phyloP scores from a whole-genome alignment of 2,888 invertebrate species.

The Cistogaster globosa region DNA sequence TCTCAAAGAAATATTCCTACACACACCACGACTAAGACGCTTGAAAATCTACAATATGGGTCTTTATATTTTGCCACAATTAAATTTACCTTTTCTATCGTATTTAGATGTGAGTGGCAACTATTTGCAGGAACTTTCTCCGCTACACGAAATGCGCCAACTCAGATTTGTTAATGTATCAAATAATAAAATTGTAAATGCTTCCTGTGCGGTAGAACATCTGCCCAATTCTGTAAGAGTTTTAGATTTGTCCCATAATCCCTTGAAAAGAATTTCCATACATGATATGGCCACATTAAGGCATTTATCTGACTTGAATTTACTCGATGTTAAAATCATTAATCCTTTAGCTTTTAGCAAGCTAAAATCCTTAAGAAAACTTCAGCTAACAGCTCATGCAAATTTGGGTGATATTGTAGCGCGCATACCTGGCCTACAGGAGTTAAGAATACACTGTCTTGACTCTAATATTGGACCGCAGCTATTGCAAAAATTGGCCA shows the following conservation, averaged over 20 bases:
- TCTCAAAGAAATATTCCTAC: constrained; percentile 93
- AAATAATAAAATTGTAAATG: constrained; percentile 89
- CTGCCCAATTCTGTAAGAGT: constrained; percentile 88
- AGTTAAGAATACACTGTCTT: constrained; percentile 89
- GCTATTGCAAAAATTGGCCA: constrained; percentile 86
- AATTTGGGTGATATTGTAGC: constrained; percentile 89
- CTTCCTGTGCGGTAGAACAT: constrained; percentile 90
- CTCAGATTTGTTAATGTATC: constrained; percentile 90
- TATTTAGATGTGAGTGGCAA: constrained; percentile 92
- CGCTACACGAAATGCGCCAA: constrained; percentile 88
- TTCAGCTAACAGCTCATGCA: constrained; percentile 89
- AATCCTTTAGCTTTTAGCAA: constrained; percentile 90
- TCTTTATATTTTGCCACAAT: constrained; percentile 89
- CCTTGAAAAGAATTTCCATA: constrained; percentile 89
- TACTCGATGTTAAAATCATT: constrained; percentile 88
- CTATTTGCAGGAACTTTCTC: constrained; percentile 88
- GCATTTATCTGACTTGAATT: constrained; percentile 89
- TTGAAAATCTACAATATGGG: constrained; percentile 91
- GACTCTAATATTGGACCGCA: constrained; percentile 90
- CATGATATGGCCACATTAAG: constrained; percentile 83
- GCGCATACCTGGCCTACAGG: constrained; percentile 89
- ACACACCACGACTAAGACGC: constrained; percentile 91
- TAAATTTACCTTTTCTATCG: constrained; percentile 90
- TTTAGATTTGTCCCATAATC: constrained; percentile 92
- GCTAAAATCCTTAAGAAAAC: constrained; percentile 88